Percentiles rank a stretch among this genome's conserved stretches.
Evolutionary conservation across 2,113 vertebrate species (phyloP).

Genomic region (Cyphomyrus plagiostoma): DNA sequence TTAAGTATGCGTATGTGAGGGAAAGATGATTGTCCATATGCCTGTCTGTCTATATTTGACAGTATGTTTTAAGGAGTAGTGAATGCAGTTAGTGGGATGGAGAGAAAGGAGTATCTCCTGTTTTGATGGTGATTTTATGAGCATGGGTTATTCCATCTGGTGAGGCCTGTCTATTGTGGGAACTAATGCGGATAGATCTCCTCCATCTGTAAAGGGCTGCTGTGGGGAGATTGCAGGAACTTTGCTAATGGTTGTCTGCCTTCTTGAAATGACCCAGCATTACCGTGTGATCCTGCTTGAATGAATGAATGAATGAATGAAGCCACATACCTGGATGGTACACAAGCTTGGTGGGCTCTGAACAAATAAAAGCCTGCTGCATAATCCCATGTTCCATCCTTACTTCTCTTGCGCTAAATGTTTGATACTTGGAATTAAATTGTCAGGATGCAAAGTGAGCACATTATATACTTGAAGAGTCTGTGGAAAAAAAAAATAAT

Average conservation of each 20-base stretch:
- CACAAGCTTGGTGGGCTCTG: background rate
- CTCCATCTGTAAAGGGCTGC: conserved; percentile 35
- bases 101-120: background rate
- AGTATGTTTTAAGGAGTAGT: background rate
- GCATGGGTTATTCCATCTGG: conserved; percentile 18
- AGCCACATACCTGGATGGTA: background rate
- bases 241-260: background rate
- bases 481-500: background rate
- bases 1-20: background rate
- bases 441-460: background rate
- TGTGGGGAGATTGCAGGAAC: background rate
- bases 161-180: conserved; percentile 28
- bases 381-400: background rate
- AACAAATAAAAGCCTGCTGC: background rate
- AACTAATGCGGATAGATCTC: conserved; percentile 23
- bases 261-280: conserved; percentile 16
- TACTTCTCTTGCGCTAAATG: background rate
- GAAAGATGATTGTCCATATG: background rate
- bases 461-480: background rate
- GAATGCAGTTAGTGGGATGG: background rate
- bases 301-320: conserved; percentile 27
- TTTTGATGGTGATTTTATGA: background rate
- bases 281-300: conserved; percentile 28
- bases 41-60: background rate
- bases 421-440: background rate